Percentiles rank a stretch among this genome's conserved stretches.
These are phyloP conservation scores for Tenualosa ilisha DNA, from an alignment of 2,797 vertebrate species.

Conservation along the genomic window DNA sequence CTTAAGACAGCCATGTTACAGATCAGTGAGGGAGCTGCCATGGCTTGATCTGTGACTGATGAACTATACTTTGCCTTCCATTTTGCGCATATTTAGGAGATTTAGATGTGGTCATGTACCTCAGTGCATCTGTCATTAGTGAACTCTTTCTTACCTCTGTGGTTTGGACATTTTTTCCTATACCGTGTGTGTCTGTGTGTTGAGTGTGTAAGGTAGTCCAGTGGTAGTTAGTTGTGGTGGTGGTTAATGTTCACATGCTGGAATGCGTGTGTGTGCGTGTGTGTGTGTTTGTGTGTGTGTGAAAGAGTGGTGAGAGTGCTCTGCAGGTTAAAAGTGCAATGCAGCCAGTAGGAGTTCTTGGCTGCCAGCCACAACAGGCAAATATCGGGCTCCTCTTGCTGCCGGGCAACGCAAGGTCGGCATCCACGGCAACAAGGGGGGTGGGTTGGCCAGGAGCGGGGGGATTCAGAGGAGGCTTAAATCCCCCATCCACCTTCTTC, in stretches of 20 bases:
- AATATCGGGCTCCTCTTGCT: constrained; percentile 29
- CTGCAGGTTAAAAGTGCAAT: constrained; percentile 9
- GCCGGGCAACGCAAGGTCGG: constrained; percentile 59
- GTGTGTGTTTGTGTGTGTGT: background rate
- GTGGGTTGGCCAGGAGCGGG: constrained; percentile 20
- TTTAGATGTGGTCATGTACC: background rate
- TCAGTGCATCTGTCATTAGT: constrained; percentile 1
- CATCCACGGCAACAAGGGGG: constrained; percentile 64
- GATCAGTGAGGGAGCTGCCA: background rate
- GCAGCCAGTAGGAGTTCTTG: constrained; percentile 3
- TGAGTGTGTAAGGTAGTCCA: background rate
- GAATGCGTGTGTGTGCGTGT: background rate
- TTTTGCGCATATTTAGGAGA: background rate
- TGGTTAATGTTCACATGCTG: too few relatives aligned
- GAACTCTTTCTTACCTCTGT: background rate
- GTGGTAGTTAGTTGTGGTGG: background rate
- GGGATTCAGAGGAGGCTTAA: background rate
- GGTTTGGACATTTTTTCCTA: background rate
- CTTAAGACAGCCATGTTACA: constrained; percentile 25
- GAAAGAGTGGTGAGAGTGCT: background rate
- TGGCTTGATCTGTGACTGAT: background rate
- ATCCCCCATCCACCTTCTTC: constrained; percentile 56
- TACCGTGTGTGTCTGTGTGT: background rate
- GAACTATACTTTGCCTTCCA: background rate
- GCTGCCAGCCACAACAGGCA: constrained; percentile 10